Conservation (phyloP, 1,140 invertebrate species). For the Helicoverpa armigera region DNA sequence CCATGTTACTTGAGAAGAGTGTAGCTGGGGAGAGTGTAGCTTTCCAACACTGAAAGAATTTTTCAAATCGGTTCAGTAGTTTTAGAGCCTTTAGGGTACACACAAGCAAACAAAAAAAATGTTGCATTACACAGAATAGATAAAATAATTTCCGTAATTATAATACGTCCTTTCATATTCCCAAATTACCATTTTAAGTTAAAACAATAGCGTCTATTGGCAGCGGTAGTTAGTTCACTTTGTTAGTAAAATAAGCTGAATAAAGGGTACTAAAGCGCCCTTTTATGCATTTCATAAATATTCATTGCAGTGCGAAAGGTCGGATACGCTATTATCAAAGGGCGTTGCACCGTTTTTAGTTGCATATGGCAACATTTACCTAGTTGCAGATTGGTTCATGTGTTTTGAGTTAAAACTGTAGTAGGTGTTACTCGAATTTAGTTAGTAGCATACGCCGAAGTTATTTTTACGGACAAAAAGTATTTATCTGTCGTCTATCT, state of each 20-base stretch:
- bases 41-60: too few relatives aligned
- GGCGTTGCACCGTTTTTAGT: constrained; percentile 19
- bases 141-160: too few relatives aligned
- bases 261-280: constrained; percentile 20
- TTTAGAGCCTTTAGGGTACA: too few relatives aligned
- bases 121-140: too few relatives aligned
- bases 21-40: too few relatives aligned
- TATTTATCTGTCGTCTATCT: too few relatives aligned
- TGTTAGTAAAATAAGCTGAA: constrained; percentile 43
- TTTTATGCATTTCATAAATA: constrained; percentile 45
- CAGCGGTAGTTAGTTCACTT: constrained; percentile 9
- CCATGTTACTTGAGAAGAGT: too few relatives aligned
- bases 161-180: background rate
- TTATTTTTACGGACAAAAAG: too few relatives aligned
- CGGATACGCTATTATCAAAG: constrained; percentile 8
- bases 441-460: too few relatives aligned
- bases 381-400: constrained; percentile 22
- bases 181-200: background rate
- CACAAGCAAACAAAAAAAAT: too few relatives aligned
- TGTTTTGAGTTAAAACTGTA: background rate
- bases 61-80: too few relatives aligned
- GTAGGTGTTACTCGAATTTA: too few relatives aligned
- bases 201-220: constrained; percentile 20
- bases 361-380: constrained; percentile 21
- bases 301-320: constrained; percentile 37